Evolutionary conservation across 1,140 invertebrate genomes (phyloP).

Genomic region (Colletes gigas): DNA sequence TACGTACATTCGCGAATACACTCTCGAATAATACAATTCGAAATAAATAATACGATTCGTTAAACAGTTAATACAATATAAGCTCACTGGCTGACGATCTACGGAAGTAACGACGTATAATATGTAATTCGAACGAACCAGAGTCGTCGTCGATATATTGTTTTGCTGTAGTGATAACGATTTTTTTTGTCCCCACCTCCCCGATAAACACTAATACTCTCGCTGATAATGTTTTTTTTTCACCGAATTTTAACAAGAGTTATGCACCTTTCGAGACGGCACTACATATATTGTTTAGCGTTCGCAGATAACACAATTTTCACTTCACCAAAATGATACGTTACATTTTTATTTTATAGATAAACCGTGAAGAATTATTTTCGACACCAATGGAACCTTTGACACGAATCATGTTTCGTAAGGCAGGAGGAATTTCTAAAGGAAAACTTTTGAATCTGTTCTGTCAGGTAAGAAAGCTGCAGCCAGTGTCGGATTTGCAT

Average conservation of each 20-base stretch:
- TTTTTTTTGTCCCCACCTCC: neutral
- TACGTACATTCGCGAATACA: neutral
- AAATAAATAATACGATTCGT: neutral
- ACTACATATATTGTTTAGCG: neutral
- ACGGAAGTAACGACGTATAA: neutral
- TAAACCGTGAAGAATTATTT: neutral
- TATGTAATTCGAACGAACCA: neutral
- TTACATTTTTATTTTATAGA: neutral
- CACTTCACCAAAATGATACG: neutral
- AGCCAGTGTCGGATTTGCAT: neutral
- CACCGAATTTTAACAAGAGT: neutral
- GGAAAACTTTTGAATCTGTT: neutral
- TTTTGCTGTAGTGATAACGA: conserved; percentile 16
- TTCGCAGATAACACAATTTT: neutral
- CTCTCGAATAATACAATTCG: neutral
- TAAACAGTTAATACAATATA: neutral
- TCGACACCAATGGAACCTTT: neutral
- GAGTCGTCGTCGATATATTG: neutral
- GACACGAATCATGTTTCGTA: neutral
- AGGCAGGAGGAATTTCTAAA: neutral
- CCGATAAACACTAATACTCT: neutral
- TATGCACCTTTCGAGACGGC: neutral
- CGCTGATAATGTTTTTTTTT: conserved; percentile 10
- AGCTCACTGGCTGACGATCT: neutral
- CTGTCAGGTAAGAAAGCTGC: conserved; percentile 9